Evolutionary conservation across 2,888 invertebrate species (phyloP), one percentile per base, ranked within the genome.

Genomic region (Drosophila longiperda): DNA sequence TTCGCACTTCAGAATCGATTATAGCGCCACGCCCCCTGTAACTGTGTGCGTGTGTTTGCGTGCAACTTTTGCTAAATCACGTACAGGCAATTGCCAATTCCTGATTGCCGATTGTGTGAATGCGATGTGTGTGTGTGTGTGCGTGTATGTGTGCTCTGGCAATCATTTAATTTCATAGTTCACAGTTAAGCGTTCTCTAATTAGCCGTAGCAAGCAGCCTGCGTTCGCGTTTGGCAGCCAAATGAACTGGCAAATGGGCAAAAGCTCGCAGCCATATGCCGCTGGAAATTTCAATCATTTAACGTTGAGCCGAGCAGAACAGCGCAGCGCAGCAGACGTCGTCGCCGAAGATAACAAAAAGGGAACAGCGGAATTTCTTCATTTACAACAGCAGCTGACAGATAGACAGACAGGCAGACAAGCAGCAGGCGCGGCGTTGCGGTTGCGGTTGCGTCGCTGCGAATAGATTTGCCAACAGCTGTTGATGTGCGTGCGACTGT

Each of bases 1-100:
- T 87, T 87, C 88, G 69, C 80, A 83, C 84, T 84, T 84, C 76
- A 82, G 87, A 89, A 84, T 89, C 84, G 89, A 84, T 89, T 84
- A 89, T 82, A 72, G 66, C 66, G 73, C 54, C 66, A 77, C 76
- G 68, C 88, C 86, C 20, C 52, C 34, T 9, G n/a, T 17, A 15
- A 48, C 3, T 50, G 17, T 52, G 20, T 53, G 12, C 15, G 40
- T 12, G 5, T 52, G 59, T 36, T 38, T 57, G 69, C 54, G 66
- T 70, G 59, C 60, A 68, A 72, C 67, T 87, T 79, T 75, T 88
- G 88, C 73, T 67, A 88, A 85, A 80, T 88, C 86, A 87, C 89
- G 90, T 87, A 80, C 69, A 59, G 69, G 69, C 90, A 90, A 88
- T 87, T 88, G 77, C 63, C 81, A 73, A 79, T 76, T 80, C 32